Conservation (phyloP, 2,113 vertebrate species). For the Suncus etruscus region DNA sequence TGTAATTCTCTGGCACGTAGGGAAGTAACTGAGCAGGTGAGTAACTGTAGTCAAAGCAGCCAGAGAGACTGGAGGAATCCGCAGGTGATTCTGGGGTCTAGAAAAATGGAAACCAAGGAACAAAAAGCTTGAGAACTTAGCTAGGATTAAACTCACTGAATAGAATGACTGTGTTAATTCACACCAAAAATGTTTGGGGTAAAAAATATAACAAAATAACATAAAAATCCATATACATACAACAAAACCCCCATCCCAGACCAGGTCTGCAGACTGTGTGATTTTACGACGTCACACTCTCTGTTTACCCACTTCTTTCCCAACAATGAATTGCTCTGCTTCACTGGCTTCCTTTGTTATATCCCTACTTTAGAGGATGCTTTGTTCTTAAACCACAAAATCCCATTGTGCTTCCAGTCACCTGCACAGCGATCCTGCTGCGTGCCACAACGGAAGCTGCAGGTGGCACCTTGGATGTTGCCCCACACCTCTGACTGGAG, state of each 20-base stretch:
- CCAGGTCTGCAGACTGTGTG: constrained; percentile 41
- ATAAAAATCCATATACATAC: not conserved
- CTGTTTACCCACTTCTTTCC: constrained; percentile 60
- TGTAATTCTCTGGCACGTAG: constrained; percentile 87
- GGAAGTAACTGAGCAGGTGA: constrained; percentile 90
- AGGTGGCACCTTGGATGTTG: constrained; percentile 64
- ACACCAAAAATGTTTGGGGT: constrained; percentile 27
- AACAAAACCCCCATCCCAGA: constrained; percentile 38
- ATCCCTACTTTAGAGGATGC: constrained; percentile 59
- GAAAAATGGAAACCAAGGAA: constrained; percentile 37
- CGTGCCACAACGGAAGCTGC: constrained; percentile 32
- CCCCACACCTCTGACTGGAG: constrained; percentile 31
- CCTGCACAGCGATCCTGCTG: constrained; percentile 60
- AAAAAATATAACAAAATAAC: not conserved
- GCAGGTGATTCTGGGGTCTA: constrained; percentile 89
- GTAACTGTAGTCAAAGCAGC: constrained; percentile 89
- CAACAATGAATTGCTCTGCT: constrained; percentile 75
- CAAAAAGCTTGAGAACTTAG: constrained; percentile 58
- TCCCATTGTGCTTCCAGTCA: constrained; percentile 68
- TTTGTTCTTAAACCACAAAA: constrained; percentile 77
- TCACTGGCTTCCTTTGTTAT: constrained; percentile 76
- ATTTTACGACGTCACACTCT: constrained; percentile 57
- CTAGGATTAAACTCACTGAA: constrained; percentile 46
- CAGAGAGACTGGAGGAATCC: constrained; percentile 87
- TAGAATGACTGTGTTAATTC: constrained; percentile 4